Conservation (phyloP, 2,888 invertebrate species). For the Timandra comae region DNA sequence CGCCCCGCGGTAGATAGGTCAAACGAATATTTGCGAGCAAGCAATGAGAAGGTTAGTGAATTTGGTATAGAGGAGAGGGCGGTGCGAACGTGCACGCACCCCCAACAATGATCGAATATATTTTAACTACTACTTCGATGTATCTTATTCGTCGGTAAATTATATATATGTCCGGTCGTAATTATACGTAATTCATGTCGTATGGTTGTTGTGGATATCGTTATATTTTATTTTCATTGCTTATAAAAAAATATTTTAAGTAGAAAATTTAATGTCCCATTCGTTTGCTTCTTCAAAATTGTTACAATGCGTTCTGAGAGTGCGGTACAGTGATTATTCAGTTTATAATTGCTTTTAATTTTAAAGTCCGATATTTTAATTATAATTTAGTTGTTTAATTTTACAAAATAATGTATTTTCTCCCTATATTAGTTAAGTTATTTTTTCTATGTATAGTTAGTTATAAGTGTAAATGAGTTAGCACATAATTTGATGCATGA, state of each 20-base stretch:
- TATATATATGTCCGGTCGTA: slow-evolving; percentile 43
- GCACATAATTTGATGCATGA: slow-evolving; percentile 77
- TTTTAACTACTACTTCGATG: slow-evolving; percentile 50
- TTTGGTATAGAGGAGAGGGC: slow-evolving; percentile 52
- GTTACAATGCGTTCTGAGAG: slow-evolving; percentile 58
- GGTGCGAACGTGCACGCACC: slow-evolving; percentile 27
- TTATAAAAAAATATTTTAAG: too few relatives aligned
- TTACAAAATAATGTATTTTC: slow-evolving; percentile 74
- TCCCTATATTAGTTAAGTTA: slow-evolving; percentile 73
- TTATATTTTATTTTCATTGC: slow-evolving; percentile 24
- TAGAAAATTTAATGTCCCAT: too few relatives aligned
- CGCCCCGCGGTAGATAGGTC: slow-evolving; percentile 45
- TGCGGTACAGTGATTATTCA: slow-evolving; percentile 58
- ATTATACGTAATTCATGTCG: slow-evolving; percentile 51
- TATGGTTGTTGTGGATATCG: slow-evolving; percentile 35
- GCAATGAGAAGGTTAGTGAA: slow-evolving; percentile 75
- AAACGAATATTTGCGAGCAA: slow-evolving; percentile 49
- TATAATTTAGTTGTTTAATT: slow-evolving; percentile 66
- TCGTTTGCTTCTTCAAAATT: slow-evolving; percentile 35
- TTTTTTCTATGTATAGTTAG: slow-evolving; percentile 77
- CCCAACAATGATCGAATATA: slow-evolving; percentile 30
- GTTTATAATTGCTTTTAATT: slow-evolving; percentile 63
- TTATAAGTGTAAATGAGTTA: slow-evolving; percentile 76
- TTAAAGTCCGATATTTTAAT: slow-evolving; percentile 67
- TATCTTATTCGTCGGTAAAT: slow-evolving; percentile 49